phyloP scores from a whole-genome alignment of 2,113 vertebrate genomes.

The Nycticryphes semicollaris region DNA sequence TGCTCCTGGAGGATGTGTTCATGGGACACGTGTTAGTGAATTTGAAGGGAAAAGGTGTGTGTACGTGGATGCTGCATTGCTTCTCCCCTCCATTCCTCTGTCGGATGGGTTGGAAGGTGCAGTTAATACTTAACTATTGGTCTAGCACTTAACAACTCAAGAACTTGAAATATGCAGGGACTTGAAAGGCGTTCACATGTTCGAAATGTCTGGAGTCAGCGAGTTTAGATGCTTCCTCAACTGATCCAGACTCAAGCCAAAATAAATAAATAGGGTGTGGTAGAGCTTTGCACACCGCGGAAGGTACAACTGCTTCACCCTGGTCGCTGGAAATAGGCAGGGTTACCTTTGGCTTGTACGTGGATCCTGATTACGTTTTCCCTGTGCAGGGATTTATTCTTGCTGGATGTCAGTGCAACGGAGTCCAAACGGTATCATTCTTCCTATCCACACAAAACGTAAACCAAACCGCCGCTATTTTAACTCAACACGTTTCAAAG shows the following conservation, averaged over 20 bases:
- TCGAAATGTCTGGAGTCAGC: constrained; percentile 11
- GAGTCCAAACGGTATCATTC: background rate
- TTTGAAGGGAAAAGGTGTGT: background rate
- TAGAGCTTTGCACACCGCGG: background rate
- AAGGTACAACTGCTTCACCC: background rate
- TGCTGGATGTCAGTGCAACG: background rate
- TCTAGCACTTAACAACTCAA: background rate
- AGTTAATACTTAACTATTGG: background rate
- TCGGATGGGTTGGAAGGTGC: background rate
- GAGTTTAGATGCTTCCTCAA: background rate
- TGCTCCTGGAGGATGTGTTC: background rate
- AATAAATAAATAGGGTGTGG: background rate
- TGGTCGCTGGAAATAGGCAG: background rate
- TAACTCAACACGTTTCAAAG: background rate
- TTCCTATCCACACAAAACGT: background rate
- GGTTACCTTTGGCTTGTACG: background rate
- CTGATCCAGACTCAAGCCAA: background rate
- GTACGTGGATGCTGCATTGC: accelerated
- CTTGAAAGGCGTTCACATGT: background rate
- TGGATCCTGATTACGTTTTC: background rate
- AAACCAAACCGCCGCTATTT: background rate
- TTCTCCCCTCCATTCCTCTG: background rate
- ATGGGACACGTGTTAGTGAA: background rate
- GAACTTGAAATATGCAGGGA: background rate
- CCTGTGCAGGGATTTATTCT: background rate